phyloP scores from a whole-genome alignment of 1,140 invertebrate species.

The Conus betulinus region DNA sequence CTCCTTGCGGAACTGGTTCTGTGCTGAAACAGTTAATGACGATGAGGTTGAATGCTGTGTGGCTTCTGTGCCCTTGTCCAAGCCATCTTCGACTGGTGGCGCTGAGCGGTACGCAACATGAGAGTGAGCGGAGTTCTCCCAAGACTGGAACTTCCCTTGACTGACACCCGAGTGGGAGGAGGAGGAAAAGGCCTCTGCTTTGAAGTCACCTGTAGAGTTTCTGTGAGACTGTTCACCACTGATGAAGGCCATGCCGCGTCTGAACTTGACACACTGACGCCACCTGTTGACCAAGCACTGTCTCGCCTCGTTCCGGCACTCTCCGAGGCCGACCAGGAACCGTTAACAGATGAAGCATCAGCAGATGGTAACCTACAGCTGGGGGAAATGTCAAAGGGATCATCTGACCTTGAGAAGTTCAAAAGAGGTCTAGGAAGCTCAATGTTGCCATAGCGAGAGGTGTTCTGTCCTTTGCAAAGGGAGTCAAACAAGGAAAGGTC shows the following conservation, averaged over 20 bases:
- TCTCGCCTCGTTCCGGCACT: not conserved
- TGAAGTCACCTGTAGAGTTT: not conserved
- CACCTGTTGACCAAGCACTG: not conserved
- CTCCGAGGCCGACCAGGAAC: slow-evolving; percentile 1
- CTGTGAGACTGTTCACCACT: not conserved
- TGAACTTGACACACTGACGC: not conserved
- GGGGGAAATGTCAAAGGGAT: slow-evolving; percentile 67
- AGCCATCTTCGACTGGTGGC: slow-evolving; percentile 40
- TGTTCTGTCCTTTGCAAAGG: slow-evolving; percentile 45
- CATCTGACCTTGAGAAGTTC: slow-evolving; percentile 40
- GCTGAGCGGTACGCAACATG: slow-evolving; percentile 26
- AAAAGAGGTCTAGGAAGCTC: slow-evolving; percentile 63
- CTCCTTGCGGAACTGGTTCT: not conserved
- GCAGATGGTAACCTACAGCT: slow-evolving; percentile 27
- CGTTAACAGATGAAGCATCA: not conserved
- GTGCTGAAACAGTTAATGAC: not conserved
- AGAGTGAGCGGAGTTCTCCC: not conserved
- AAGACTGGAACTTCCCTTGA: not conserved
- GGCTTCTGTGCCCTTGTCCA: not conserved
- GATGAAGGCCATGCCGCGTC: not conserved
- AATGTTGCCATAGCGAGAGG: slow-evolving; percentile 56
- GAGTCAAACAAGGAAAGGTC: slow-evolving; percentile 68
- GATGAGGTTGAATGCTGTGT: not conserved
- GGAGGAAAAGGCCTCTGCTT: not conserved
- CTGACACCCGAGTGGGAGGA: not conserved